phyloP scores from a whole-genome alignment of 2,113 vertebrate species.

The Ariopsis seemanni region DNA sequence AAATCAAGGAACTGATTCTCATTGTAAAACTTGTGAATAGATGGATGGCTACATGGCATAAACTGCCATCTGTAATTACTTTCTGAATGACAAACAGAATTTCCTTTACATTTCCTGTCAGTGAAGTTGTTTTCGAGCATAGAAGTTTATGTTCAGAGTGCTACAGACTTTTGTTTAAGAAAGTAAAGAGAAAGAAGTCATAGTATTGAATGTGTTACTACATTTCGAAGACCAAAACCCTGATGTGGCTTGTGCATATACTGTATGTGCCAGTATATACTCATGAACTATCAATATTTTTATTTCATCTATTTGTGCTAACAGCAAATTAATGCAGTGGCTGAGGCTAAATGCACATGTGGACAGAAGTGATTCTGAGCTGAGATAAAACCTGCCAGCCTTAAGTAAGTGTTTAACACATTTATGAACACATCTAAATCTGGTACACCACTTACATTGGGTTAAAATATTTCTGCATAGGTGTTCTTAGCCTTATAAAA shows the following conservation, averaged over 20 bases:
- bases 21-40: slow-evolving; percentile 13
- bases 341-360: not conserved
- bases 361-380: not conserved
- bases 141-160: not conserved
- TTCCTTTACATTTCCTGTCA: slow-evolving; percentile 29
- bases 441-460: not conserved
- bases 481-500: not conserved
- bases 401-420: not conserved
- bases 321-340: not conserved
- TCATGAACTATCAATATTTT: not conserved
- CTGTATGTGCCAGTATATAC: not conserved
- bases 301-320: not conserved
- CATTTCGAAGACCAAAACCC: too few species aligned
- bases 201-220: not conserved
- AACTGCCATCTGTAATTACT: slow-evolving; percentile 44
- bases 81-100: slow-evolving; percentile 32
- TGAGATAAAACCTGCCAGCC: not conserved
- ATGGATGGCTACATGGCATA: slow-evolving; percentile 10
- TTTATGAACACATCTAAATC: not conserved
- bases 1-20: slow-evolving; percentile 37
- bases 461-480: not conserved
- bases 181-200: not conserved
- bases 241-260: not conserved
- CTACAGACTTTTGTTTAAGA: not conserved
- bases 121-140: not conserved